These are phyloP conservation scores for Bathynomus jamesi DNA, from an alignment of 1,140 invertebrate genomes.

Conservation along the genomic window DNA sequence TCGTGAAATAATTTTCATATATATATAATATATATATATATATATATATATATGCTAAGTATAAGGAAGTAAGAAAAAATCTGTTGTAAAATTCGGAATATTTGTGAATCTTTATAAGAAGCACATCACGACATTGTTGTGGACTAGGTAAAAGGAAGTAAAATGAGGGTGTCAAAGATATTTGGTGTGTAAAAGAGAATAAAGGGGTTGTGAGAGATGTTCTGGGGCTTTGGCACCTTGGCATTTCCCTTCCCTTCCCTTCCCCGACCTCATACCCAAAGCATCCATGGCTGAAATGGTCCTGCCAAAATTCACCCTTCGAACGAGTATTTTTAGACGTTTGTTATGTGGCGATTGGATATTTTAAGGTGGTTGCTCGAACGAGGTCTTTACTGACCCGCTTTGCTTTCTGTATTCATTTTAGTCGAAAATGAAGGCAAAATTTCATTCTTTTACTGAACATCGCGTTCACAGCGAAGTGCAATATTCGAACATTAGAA, in stretches of 20 bases:
- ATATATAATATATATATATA: conserved; percentile 3
- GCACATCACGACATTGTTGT: too few species aligned
- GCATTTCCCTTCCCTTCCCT: not conserved
- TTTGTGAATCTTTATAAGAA: too few species aligned
- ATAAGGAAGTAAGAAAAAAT: too few species aligned
- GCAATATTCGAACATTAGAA: too few species aligned
- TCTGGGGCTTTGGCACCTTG: not conserved
- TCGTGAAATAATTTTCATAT: not conserved
- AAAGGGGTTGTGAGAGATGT: not conserved
- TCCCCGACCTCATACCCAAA: not conserved
- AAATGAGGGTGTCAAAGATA: too few species aligned
- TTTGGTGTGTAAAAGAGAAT: too few species aligned
- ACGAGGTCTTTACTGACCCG: not conserved
- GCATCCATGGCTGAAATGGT: not conserved
- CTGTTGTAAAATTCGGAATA: too few species aligned
- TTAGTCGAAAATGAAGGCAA: not conserved
- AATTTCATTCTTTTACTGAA: not conserved
- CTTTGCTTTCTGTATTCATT: not conserved
- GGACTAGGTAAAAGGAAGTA: too few species aligned
- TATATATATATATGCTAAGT: not conserved
- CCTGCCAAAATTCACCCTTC: not conserved
- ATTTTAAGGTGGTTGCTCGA: not conserved
- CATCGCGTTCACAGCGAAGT: too few species aligned
- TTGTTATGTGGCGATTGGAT: not conserved
- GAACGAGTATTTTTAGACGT: not conserved